Conservation (phyloP, 1,140 invertebrate genomes). For the Danaus plexippus region DNA sequence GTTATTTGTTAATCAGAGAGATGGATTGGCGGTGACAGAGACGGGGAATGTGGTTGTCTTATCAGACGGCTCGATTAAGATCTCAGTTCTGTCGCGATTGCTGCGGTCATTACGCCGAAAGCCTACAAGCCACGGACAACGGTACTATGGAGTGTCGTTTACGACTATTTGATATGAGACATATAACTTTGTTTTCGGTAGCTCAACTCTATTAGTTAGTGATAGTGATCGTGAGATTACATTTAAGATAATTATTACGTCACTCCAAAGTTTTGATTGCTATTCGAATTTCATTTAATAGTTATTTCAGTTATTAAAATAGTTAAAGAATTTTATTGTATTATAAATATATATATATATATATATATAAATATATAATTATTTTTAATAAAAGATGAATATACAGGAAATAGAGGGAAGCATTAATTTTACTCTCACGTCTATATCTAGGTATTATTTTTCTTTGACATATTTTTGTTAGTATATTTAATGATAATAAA, state of each 20-base stretch:
- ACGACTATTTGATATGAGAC: conserved; percentile 13
- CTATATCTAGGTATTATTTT: no score
- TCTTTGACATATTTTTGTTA: no score
- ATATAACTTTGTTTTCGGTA: conserved; percentile 24
- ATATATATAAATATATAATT: no score
- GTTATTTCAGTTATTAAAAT: conserved; percentile 6
- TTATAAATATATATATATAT: background rate
- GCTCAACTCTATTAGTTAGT: conserved; percentile 16
- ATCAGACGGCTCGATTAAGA: conserved; percentile 37
- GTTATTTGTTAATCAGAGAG: conserved; percentile 26
- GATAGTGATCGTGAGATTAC: conserved; percentile 15
- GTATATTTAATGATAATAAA: no score
- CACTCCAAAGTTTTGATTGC: no score
- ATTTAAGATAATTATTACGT: conserved; percentile 11
- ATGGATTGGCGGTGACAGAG: conserved; percentile 29
- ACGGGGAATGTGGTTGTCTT: conserved; percentile 21
- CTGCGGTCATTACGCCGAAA: conserved; percentile 57
- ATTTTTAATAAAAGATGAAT: no score
- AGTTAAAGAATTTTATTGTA: background rate
- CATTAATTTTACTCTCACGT: no score
- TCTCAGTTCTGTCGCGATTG: conserved; percentile 39
- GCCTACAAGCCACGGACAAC: conserved; percentile 30
- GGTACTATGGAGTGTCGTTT: conserved; percentile 26
- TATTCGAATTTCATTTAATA: no score
- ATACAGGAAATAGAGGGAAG: no score